Evolutionary conservation across 2,797 vertebrate species (phyloP), one percentile per base, ranked within the genome.

Genomic region (Melanotaenia parkinsoni): DNA sequence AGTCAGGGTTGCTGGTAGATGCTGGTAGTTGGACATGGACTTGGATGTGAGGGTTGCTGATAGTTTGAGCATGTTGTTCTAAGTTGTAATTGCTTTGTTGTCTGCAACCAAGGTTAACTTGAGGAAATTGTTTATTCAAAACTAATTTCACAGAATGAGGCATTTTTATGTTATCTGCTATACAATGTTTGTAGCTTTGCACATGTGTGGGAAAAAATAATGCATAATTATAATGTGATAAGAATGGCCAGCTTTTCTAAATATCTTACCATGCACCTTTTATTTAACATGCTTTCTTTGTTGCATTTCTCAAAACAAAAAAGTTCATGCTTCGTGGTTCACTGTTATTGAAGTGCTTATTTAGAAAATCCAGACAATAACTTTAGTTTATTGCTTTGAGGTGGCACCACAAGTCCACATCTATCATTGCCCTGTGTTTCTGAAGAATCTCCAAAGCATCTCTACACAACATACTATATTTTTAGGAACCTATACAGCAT

Each of bases 51-150:
- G 47, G 62, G 37, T 70, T 40, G 45, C 56, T 70, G 71, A 66
- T 58, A 10, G 56, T 76, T 79, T 83, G 28, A 74, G 58, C 30
- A 60, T 24, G 59, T 40, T 79, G 74, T 64, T 73, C 73, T 58
- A 64, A 77, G 66, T 84, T 72, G 58, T 72, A 57, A 83, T 85
- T 76, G 63, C 72, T 32, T 5, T 64, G 58, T 79, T 77, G 65
- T 80, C 65, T 68, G 70, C 76, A 58, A 78, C 67, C 50, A 58
- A 77, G 80, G 70, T 74, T 82, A 60, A 70, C 60, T 72, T 60
- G 63, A 79, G 70, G 56, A 14, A 75, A 26, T 26, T 26, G 38
- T 62, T 75, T 50, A 65, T 59, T 56, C 59, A 26, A 67, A 80
- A 72, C 65, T 77, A 78, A 90, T 70, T 47, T 74, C 80, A 75